Evolutionary conservation across 1,140 invertebrate species (phyloP).

Genomic region (Dendroctonus valens): DNA sequence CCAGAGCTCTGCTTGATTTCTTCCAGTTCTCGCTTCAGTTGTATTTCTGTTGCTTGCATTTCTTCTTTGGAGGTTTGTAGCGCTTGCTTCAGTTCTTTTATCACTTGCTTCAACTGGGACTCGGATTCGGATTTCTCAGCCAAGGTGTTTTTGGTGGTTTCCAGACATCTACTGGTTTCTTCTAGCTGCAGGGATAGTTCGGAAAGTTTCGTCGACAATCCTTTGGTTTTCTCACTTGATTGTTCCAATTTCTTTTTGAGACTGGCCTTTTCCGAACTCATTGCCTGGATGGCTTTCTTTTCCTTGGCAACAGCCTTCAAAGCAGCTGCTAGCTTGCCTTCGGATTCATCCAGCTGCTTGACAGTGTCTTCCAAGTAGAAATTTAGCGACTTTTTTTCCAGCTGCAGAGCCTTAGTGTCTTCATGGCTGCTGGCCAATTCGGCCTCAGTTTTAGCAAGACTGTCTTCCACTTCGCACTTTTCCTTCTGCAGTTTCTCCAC

Average conservation of each 20-base stretch:
- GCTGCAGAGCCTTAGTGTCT: slow-evolving; percentile 5
- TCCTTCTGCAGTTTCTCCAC: slow-evolving; percentile 1
- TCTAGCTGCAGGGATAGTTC: background rate
- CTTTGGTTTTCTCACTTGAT: too few relatives aligned
- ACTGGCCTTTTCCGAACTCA: slow-evolving; percentile 1
- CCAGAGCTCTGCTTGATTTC: background rate
- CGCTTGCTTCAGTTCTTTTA: background rate
- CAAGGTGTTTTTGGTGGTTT: slow-evolving; percentile 3
- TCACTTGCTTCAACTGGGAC: background rate
- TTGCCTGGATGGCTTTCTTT: background rate
- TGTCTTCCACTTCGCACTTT: background rate
- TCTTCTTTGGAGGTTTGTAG: slow-evolving; percentile 1
- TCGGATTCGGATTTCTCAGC: background rate
- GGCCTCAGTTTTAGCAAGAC: slow-evolving; percentile 10
- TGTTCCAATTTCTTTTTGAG: background rate
- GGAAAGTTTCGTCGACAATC: too few relatives aligned
- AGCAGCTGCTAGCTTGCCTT: slow-evolving; percentile 1
- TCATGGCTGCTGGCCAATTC: slow-evolving; percentile 6
- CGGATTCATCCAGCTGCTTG: slow-evolving; percentile 4
- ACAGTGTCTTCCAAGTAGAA: slow-evolving; percentile 4
- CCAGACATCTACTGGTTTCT: background rate
- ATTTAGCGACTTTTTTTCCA: slow-evolving; percentile 5
- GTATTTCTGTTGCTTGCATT: background rate
- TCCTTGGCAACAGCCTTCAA: too few relatives aligned
- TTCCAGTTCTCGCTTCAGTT: background rate